Conservation (phyloP, 2,888 invertebrate species). For the Sarcophaga rosellei region DNA sequence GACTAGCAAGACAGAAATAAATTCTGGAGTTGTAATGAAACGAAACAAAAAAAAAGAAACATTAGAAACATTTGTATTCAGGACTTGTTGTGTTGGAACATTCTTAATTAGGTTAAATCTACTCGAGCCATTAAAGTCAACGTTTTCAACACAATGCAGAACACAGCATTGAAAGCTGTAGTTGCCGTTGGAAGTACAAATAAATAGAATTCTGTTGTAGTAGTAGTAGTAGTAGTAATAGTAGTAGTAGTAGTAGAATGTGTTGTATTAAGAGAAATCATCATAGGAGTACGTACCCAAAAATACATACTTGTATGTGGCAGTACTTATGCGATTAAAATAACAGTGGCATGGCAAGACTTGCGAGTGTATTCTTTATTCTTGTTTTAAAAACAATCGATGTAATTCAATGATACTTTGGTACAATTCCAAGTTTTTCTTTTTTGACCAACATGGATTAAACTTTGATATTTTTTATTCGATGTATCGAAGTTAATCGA, state of each 20-base stretch:
- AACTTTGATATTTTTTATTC: too few relatives aligned
- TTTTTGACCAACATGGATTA: too few relatives aligned
- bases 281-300: slow-evolving; percentile 13
- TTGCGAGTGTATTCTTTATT: too few relatives aligned
- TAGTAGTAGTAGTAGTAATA: slow-evolving; percentile 19
- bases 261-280: slow-evolving; percentile 13
- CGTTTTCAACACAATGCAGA: slow-evolving; percentile 45
- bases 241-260: slow-evolving; percentile 9
- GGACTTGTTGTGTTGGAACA: slow-evolving; percentile 78
- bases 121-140: slow-evolving; percentile 71
- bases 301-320: neutral
- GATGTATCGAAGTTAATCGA: too few relatives aligned
- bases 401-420: too few relatives aligned
- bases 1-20: neutral
- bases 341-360: neutral
- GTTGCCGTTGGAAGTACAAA: neutral
- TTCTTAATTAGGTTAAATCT: slow-evolving; percentile 81
- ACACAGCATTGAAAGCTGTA: slow-evolving; percentile 7
- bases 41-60: neutral
- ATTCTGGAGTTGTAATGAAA: neutral
- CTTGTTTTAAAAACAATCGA: too few relatives aligned
- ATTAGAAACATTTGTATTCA: slow-evolving; percentile 76
- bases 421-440: too few relatives aligned
- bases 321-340: neutral
- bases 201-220: slow-evolving; percentile 4